phyloP scores from a whole-genome alignment of 2,888 invertebrate genomes.

The Pasiphila rectangulata region DNA sequence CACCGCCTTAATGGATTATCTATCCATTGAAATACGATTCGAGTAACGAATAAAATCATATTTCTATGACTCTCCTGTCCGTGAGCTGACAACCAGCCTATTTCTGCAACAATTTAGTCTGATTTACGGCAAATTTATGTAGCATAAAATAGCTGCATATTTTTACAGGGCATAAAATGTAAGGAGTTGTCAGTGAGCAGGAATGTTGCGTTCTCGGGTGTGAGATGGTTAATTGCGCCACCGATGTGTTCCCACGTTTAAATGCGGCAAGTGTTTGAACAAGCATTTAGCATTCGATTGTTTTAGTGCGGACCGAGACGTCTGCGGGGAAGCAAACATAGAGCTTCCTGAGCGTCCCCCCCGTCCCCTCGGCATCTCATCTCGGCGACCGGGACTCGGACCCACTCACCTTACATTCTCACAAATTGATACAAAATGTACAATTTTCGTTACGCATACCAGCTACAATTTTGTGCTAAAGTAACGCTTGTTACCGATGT shows the following conservation, averaged over 20 bases:
- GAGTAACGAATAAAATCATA: constrained; percentile 31
- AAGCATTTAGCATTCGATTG: constrained; percentile 79
- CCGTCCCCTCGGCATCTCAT: constrained; percentile 19
- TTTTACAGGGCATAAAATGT: constrained; percentile 21
- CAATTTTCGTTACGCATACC: constrained; percentile 18
- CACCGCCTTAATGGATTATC: constrained; percentile 35
- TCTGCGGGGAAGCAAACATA: constrained; percentile 71
- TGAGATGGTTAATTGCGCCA: constrained; percentile 71
- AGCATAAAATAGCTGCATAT: constrained; percentile 10
- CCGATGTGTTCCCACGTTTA: constrained; percentile 76
- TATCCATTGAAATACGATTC: constrained; percentile 38
- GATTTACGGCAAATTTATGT: constrained; percentile 21
- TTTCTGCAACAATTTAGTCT: constrained; percentile 19
- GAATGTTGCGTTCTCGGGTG: constrained; percentile 53
- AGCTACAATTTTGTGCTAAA: constrained; percentile 4
- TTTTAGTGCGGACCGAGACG: constrained; percentile 77
- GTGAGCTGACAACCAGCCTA: constrained; percentile 28
- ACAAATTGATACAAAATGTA: constrained; percentile 13
- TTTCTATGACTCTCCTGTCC: constrained; percentile 26
- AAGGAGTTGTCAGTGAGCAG: constrained; percentile 39
- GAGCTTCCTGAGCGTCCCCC: constrained; percentile 55
- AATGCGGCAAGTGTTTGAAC: constrained; percentile 74
- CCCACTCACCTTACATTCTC: constrained; percentile 6
- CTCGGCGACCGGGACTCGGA: constrained; percentile 18
- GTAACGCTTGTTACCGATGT: constrained; percentile 27